Evolutionary conservation across 2,888 invertebrate genomes (phyloP), one percentile per base, ranked within the genome.

Genomic region (Lithophane semibrunnea): DNA sequence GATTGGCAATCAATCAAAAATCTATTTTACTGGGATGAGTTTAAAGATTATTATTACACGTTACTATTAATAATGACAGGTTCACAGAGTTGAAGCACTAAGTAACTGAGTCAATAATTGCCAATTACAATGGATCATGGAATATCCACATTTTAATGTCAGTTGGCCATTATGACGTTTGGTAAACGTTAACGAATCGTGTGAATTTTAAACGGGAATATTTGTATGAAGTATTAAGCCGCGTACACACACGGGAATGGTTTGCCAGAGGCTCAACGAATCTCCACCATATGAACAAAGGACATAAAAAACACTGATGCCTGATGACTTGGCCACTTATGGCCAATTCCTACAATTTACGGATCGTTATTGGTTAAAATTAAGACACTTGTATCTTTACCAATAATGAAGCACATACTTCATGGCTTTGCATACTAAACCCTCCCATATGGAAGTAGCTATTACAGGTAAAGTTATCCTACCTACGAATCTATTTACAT

Each of bases 1-100:
- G 82, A 82, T 79, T 82, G 82, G 58, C 82, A 79, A 82, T 79
- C 79, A 71, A 83, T 65, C 70, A 65, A 52, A 75, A 82, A 75
- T 52, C 76, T 47, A 82, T 82, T 65, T 78, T 52, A 82, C 64
- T 52, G 7, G 9, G 13, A 64, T 16, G 12, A 64, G 52, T 52
- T 78, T 74, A 42, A 42, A 63, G 29, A 29, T 63, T 63, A 24
- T 61, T 47, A 63, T 4, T 12, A 12, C 10, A 8, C 9, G 47
- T 18, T 74, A 42, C n/a, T 37, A 2, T 73, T 24, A 42, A 10
- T 21, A 21, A n/a, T 18, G 3, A 2, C 9, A 52, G 24, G 3
- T 73, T 42, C 9, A 16, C 1, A 72, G 9, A 52, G 0, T 16
- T 24, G 21, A 1, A 52, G 13, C 49, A 70, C 1, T 29, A 29